Evolutionary conservation across 2,113 vertebrate genomes (phyloP), one percentile per base, ranked within the genome.

Genomic region (Thomomys bottae): DNA sequence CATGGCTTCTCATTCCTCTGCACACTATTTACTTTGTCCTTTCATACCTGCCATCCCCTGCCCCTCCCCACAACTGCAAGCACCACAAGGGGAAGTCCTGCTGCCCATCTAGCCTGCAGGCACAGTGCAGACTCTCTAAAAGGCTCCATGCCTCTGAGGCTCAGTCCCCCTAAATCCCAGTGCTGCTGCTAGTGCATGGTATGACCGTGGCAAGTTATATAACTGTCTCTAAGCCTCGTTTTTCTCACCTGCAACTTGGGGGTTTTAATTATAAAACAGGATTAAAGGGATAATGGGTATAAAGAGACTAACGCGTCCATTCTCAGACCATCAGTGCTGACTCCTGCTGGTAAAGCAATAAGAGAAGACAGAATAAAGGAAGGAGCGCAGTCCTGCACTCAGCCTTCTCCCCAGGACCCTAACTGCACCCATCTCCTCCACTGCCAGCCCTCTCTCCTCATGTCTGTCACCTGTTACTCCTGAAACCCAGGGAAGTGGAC

Each of bases 251-350:
- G 54, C 49, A 28, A 7, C 67, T 15, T 8, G 11, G 5, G 72
- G 49, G 15, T 45, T 88, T 71, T 23, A 34, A 34, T 61, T 36
- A 49, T 49, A 61, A 61, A 71, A 67, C 6, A 23, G 84, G 59
- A 64, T 45, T 42, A 45, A 36, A 23, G 66, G 83, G 15, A 7
- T 30, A 17, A 34, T 0, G 6, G 2, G 18, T 6, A n/a, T 8
- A 38, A 14, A 32, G 82, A 71, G 18, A 61, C 59, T 5, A 28
- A 20, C 0, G 1, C 28, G 61, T 2, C 59, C 21, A 0, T 38
- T 8, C 45, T 36, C 68, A n/a, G 61, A 17, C 26, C 8, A 20
- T 9, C 5, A 1, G 1, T 8, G 28, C 15, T 66, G 7, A 23
- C 28, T 82, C 32, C 36, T 23, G 2, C 61, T 59, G 45, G 40